phyloP scores from a whole-genome alignment of 2,888 invertebrate species.

The Leucozona laternaria region DNA sequence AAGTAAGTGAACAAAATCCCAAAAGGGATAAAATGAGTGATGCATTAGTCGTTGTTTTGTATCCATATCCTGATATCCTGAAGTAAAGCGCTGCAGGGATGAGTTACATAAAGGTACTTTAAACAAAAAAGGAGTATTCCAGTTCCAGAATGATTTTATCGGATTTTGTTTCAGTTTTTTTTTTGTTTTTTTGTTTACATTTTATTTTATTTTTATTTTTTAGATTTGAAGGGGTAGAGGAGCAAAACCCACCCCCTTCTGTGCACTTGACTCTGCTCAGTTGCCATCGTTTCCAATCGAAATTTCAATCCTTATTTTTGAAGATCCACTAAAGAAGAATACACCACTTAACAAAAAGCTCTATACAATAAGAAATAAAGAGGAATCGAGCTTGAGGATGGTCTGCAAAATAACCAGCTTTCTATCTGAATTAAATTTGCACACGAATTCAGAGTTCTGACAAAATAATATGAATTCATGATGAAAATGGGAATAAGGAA shows the following conservation, averaged over 20 bases:
- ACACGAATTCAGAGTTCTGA: constrained; percentile 56
- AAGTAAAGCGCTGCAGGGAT: constrained; percentile 52
- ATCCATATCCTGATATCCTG: constrained; percentile 65
- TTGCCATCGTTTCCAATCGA: constrained; percentile 59
- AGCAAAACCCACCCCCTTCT: not conserved
- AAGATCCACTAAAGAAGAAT: constrained; percentile 33
- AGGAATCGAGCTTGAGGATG: not conserved
- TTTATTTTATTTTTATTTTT: constrained; percentile 3
- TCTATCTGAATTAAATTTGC: constrained; percentile 39
- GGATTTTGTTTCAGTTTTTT: constrained; percentile 58
- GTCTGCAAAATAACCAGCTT: constrained; percentile 54
- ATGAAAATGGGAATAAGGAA: constrained; percentile 53
- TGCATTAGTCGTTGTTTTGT: constrained; percentile 74
- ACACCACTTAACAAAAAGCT: constrained; percentile 36
- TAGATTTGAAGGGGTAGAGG: not conserved
- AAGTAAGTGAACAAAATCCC: not conserved
- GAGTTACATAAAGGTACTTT: constrained; percentile 50
- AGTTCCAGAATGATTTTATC: constrained; percentile 63
- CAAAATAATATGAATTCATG: constrained; percentile 55
- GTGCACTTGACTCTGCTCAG: constrained; percentile 43
- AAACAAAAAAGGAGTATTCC: constrained; percentile 49
- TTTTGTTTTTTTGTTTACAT: not conserved
- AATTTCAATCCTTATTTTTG: constrained; percentile 50
- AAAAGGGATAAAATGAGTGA: constrained; percentile 62
- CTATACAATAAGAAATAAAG: not conserved